Conservation (phyloP, 2,888 invertebrate genomes). For the Serrognathus titanus region DNA sequence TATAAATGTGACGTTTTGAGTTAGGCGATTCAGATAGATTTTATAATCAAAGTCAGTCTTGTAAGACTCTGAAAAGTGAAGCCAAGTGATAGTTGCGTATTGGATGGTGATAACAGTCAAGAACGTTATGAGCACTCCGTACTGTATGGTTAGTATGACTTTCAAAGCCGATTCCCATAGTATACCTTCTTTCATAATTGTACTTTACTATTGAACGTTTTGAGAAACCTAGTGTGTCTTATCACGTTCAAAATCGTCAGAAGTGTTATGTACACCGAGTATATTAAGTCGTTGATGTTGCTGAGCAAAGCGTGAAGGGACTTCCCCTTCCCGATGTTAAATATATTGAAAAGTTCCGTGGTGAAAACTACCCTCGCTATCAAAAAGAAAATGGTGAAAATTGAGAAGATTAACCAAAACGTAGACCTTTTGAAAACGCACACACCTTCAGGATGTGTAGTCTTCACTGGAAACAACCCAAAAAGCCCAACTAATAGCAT, state of each 20-base stretch:
- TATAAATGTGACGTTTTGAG: constrained; percentile 36
- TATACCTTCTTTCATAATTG: constrained; percentile 36
- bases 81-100: constrained; percentile 27
- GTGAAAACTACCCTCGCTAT: constrained; percentile 29
- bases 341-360: constrained; percentile 31
- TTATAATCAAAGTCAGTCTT: constrained; percentile 29
- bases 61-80: constrained; percentile 35
- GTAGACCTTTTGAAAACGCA: constrained; percentile 38
- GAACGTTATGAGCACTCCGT: constrained; percentile 28
- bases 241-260: constrained; percentile 33
- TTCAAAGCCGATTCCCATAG: constrained; percentile 38
- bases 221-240: constrained; percentile 34
- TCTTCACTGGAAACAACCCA: constrained; percentile 40
- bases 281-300: constrained; percentile 38
- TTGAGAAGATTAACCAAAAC: constrained; percentile 36
- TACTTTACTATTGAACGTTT: constrained; percentile 33
- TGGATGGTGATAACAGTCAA: constrained; percentile 29
- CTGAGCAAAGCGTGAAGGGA: constrained; percentile 37
- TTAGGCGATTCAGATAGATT: constrained; percentile 34
- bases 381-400: constrained; percentile 27
- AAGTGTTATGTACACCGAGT: constrained; percentile 34
- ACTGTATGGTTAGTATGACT: constrained; percentile 28
- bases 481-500: constrained; percentile 33
- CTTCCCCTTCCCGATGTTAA: constrained; percentile 27
- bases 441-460: constrained; percentile 32